Evolutionary conservation across 2,888 invertebrate species (phyloP).

Genomic region (Lordiphosa fenestrarum): DNA sequence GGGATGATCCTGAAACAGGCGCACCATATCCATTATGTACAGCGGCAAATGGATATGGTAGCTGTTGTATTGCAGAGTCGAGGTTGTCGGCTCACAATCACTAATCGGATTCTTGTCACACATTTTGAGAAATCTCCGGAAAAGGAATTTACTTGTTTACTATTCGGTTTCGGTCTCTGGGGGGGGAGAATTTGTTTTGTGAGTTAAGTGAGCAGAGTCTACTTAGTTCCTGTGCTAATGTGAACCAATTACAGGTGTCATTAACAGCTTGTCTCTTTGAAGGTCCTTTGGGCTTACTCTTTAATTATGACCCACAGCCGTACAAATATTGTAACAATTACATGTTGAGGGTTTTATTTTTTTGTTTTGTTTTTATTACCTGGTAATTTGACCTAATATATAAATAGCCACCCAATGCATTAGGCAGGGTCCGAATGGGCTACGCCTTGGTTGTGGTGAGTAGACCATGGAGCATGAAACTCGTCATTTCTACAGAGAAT

Average conservation of each 20-base stretch:
- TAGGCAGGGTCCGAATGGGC: no score
- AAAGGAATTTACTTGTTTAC: neutral
- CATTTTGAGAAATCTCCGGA: constrained; percentile 29
- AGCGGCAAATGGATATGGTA: constrained; percentile 76
- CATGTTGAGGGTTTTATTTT: constrained; percentile 43
- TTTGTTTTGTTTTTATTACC: constrained; percentile 58
- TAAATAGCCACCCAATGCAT: constrained; percentile 42
- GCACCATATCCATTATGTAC: constrained; percentile 77
- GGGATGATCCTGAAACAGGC: constrained; percentile 78
- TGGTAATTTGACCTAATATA: constrained; percentile 67
- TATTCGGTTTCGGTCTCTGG: neutral
- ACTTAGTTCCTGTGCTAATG: constrained; percentile 52
- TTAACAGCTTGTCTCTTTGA: constrained; percentile 63
- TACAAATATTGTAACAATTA: constrained; percentile 70
- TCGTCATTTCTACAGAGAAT: no score
- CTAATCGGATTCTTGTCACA: constrained; percentile 49
- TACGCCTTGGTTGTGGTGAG: no score
- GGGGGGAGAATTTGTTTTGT: constrained; percentile 2
- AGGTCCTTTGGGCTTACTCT: constrained; percentile 55
- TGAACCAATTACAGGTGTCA: constrained; percentile 76
- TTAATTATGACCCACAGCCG: constrained; percentile 51
- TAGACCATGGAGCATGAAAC: no score
- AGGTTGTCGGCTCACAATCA: constrained; percentile 69
- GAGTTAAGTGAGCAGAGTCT: constrained; percentile 17
- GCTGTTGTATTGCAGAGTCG: constrained; percentile 59